Percentiles rank a stretch among this genome's conserved stretches.
These are phyloP conservation scores for Geodia barretti DNA, from an alignment of 37 sponge, comb jelly and placozoan species.

Conservation along the genomic window DNA sequence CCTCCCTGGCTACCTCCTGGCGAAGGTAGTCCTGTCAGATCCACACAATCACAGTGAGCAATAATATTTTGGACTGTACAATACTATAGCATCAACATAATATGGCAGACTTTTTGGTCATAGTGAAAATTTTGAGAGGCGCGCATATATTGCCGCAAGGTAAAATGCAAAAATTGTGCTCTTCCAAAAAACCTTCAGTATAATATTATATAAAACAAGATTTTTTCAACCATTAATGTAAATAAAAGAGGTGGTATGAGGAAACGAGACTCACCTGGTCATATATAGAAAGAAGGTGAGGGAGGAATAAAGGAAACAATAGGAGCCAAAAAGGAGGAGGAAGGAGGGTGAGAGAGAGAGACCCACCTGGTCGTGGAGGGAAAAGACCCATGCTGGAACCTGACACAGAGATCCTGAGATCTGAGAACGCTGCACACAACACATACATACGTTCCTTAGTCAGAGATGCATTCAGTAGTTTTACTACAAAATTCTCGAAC, in stretches of 20 bases:
- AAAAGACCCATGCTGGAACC: conserved; percentile 54
- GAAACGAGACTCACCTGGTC: too few species aligned
- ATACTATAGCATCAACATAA: not conserved
- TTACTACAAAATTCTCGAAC: not conserved
- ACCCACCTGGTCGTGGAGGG: conserved; percentile 40
- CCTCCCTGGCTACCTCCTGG: conserved; percentile 35
- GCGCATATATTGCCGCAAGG: too few species aligned
- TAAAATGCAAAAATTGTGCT: too few species aligned
- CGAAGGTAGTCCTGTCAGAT: conserved; percentile 47
- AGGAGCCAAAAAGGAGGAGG: not conserved
- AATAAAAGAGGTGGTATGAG: too few species aligned
- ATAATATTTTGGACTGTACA: not conserved
- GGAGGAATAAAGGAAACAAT: not conserved
- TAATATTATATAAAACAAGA: too few species aligned
- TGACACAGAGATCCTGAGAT: conserved; percentile 22
- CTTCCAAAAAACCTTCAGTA: too few species aligned
- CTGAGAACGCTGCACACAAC: conserved; percentile 8
- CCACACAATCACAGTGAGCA: not conserved
- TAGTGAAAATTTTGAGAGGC: too few species aligned
- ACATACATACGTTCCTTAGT: not conserved
- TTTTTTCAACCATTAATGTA: too few species aligned
- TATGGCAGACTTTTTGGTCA: too few species aligned
- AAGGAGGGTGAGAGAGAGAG: too few species aligned
- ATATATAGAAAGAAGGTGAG: too few species aligned
- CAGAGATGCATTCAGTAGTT: not conserved